These are phyloP conservation scores for Tapera naevia DNA, from an alignment of 2,797 vertebrate genomes.

Conservation along the genomic window DNA sequence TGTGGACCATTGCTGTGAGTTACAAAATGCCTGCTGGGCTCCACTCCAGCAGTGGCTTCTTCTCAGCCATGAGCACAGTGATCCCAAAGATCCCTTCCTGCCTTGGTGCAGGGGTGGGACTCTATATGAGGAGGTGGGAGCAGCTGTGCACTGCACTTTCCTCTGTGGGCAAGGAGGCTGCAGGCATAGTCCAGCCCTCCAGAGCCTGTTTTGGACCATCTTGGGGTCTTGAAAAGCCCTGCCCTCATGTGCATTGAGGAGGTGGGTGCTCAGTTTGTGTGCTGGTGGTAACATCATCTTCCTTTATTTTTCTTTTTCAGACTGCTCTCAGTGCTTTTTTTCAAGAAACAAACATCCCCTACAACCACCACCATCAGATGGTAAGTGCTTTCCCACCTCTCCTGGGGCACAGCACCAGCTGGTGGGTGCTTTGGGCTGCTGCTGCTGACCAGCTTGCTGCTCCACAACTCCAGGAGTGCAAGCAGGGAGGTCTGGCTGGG, in stretches of 20 bases:
- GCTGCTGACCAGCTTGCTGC: neutral
- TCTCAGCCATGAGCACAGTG: neutral
- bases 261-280: neutral
- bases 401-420: neutral
- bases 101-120: neutral
- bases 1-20: neutral
- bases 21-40: neutral
- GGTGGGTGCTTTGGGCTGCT: neutral
- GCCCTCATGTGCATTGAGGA: neutral
- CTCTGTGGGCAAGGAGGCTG: rapidly evolving
- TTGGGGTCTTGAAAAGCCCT: neutral
- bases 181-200: rapidly evolving
- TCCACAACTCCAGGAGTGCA: neutral
- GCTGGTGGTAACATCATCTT: neutral
- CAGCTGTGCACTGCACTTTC: neutral
- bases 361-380: conserved; percentile 98
- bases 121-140: neutral
- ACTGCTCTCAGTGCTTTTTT: conserved; percentile 98
- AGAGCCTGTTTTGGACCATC: neutral
- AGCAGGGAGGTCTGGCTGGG: neutral
- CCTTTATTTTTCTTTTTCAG: conserved; percentile 70
- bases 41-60: neutral
- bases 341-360: conserved; percentile 97
- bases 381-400: conserved; percentile 79
- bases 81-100: neutral